Percentiles rank a stretch among this genome's conserved stretches.
Evolutionary conservation across 2,797 vertebrate species (phyloP).

Genomic region (Petrocephalus sullivani): DNA sequence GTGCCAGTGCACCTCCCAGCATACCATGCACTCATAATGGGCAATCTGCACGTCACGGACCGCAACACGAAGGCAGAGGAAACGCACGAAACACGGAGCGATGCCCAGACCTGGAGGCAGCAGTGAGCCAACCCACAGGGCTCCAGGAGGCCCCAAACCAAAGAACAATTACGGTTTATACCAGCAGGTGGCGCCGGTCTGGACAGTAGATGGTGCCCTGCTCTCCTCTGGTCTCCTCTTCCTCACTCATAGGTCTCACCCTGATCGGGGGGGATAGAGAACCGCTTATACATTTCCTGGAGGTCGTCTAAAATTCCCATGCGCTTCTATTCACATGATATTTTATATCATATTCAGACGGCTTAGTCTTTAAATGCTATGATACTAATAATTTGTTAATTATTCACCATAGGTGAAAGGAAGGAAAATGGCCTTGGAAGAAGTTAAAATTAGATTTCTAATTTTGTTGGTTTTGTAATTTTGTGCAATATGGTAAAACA

Average conservation of each 20-base stretch:
- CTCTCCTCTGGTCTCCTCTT: conserved; percentile 49
- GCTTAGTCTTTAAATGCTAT: background rate
- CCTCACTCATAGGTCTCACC: conserved; percentile 57
- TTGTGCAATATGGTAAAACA: background rate
- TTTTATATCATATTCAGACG: background rate
- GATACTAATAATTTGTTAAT: no score
- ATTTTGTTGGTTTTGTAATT: background rate
- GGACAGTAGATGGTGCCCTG: conserved; percentile 52
- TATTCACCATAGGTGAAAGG: background rate
- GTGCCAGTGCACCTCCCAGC: background rate
- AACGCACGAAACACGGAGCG: background rate
- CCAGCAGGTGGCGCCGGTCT: conserved; percentile 49
- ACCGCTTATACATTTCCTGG: background rate
- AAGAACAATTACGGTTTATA: conserved; percentile 19
- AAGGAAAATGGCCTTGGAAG: background rate
- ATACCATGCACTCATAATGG: background rate
- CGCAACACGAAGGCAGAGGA: background rate
- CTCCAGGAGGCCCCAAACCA: background rate
- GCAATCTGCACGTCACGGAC: background rate
- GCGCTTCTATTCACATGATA: background rate
- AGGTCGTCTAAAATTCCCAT: background rate
- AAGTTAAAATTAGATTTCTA: background rate
- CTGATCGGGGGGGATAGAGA: conserved; percentile 31
- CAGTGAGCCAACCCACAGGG: background rate
- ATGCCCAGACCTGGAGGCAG: background rate